These are phyloP conservation scores for Perithous albicinctus DNA, from an alignment of 2,888 invertebrate genomes.

Conservation along the genomic window DNA sequence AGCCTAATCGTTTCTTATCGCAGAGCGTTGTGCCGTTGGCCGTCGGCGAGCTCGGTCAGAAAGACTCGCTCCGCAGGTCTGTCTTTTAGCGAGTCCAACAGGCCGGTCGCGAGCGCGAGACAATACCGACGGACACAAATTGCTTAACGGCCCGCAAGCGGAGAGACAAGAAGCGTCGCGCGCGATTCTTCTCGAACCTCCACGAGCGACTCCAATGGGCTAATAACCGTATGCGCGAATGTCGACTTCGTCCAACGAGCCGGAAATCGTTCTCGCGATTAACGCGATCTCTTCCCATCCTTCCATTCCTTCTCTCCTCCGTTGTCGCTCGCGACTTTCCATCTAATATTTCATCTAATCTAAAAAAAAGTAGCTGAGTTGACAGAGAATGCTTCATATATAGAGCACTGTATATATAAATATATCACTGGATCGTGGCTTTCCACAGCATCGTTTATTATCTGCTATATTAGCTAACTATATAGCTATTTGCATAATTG, in stretches of 20 bases:
- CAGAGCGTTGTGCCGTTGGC: constrained; percentile 53
- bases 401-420: background rate
- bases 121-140: constrained; percentile 74
- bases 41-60: constrained; percentile 21
- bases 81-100: constrained; percentile 68
- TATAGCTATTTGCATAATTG: constrained; percentile 54
- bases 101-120: constrained; percentile 54
- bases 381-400: background rate
- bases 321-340: constrained; percentile 9
- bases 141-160: constrained; percentile 57
- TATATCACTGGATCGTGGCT: background rate
- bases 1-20: constrained; percentile 79
- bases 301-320: background rate
- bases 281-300: constrained; percentile 1
- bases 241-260: constrained; percentile 29
- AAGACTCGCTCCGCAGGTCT: constrained; percentile 60
- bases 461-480: constrained; percentile 47
- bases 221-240: constrained; percentile 64
- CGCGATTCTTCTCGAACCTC: constrained; percentile 1
- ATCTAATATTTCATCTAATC: too few species aligned
- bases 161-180: constrained; percentile 11
- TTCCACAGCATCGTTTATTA: constrained; percentile 36
- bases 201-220: constrained; percentile 65
- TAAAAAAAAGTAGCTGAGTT: too few species aligned
- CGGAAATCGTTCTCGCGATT: constrained; percentile 12